Percentiles rank a stretch among this genome's conserved stretches.
phyloP scores from a whole-genome alignment of 2,888 invertebrate species.

The Protonemura montana region DNA sequence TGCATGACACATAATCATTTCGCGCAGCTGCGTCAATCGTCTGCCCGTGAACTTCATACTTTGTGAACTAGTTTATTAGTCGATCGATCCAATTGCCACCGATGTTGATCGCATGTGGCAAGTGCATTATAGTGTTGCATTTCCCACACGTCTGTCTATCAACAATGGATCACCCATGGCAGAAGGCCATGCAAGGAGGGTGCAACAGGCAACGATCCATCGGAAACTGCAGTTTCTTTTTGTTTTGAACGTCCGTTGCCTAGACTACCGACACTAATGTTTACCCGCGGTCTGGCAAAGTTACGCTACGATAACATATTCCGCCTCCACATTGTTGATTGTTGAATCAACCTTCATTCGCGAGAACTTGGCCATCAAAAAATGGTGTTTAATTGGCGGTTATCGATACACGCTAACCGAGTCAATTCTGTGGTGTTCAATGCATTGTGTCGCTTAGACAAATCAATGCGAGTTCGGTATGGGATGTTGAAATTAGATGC shows the following conservation, averaged over 20 bases:
- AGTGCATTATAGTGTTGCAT: not conserved
- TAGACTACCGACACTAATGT: not conserved
- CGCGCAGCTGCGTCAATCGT: not conserved
- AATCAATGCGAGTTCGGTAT: not conserved
- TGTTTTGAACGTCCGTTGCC: not conserved
- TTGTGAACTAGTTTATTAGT: not conserved
- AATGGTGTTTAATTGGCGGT: not conserved
- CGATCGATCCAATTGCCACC: not conserved
- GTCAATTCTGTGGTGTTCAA: not conserved
- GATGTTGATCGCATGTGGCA: not conserved
- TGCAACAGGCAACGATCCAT: not conserved
- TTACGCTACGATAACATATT: not conserved
- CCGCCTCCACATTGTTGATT: not conserved
- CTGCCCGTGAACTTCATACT: not conserved
- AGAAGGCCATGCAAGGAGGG: not conserved
- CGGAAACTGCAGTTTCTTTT: not conserved
- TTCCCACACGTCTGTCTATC: not conserved
- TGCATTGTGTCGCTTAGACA: not conserved
- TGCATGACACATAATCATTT: no score
- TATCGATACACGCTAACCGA: not conserved
- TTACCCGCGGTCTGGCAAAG: not conserved
- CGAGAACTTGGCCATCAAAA: not conserved
- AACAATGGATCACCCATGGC: not conserved
- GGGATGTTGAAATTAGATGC: not conserved
- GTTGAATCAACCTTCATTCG: constrained; percentile 7